Base-by-base conservation (phyloP, 2,888 invertebrate genomes). In the Phyllotreta cruciferae region DNA sequence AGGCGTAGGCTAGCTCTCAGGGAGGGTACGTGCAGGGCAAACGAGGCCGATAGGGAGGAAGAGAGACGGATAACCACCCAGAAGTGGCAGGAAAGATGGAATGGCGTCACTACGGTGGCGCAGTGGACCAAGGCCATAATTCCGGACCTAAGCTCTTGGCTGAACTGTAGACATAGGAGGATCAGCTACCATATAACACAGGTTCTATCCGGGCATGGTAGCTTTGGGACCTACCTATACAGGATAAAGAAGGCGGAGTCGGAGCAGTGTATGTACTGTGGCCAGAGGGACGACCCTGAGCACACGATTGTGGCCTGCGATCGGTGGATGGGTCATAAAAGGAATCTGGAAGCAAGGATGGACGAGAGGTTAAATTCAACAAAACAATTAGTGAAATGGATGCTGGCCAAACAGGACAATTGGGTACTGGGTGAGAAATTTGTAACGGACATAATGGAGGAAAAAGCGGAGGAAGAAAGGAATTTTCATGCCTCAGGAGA, bases 381-480 rank as follows among this genome's bases (percentile, higher is more conserved):
- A 1, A 44, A n/a, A 10, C 1, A 9, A 1, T 11, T 44, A 9
- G 44, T 44, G 10, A n/a, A 3, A 10, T 44, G 44, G 44, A 44
- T 44, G 44, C 7, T 44, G 10, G 10, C 1, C 1, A n/a, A 9
- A 1, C 3, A 44, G 44, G 10, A 44, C 3, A 44, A 44, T 11
- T 44, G 44, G 44, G 10, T 3, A 1, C 6, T 13, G 1, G 7
- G 44, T 7, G 10, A 44, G 6, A 10, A 44, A 8, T 44, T 1
- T 11, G 9, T 7, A 3, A 5, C 4, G 9, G 10, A n/a, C 7
- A 3, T 44, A 5, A 44, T 44, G 44, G 10, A 10, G 7, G 9
- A 44, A 3, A 44, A 44, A 11, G 44, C 44, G 1, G 44, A 44
- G 10, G 44, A 44, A 11, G 9, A 44, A n/a, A n/a, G 44, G 44